These are phyloP conservation scores for Drosophila trapezifrons DNA, from an alignment of 1,140 invertebrate species.

Conservation along the genomic window DNA sequence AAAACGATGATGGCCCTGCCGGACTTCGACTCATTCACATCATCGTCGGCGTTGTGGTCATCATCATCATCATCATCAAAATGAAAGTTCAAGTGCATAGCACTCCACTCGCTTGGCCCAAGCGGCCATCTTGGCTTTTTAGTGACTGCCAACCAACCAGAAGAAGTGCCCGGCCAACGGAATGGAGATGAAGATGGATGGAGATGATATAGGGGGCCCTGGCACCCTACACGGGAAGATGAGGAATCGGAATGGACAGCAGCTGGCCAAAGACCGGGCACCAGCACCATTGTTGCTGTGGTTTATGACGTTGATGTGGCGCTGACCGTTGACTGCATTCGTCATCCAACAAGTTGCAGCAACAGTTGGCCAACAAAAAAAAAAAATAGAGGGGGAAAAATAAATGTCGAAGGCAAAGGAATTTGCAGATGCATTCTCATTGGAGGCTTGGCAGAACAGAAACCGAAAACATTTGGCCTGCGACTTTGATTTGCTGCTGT, in stretches of 20 bases:
- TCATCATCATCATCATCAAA: conserved; percentile 45
- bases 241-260: conserved; percentile 41
- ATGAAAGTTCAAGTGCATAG: conserved; percentile 66
- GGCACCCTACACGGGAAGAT: conserved; percentile 12
- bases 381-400: conserved; percentile 28
- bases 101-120: conserved; percentile 41
- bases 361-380: conserved; percentile 63
- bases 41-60: conserved; percentile 21
- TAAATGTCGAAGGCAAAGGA: conserved; percentile 16
- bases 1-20: too few relatives aligned
- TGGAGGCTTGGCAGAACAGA: conserved; percentile 24
- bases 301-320: conserved; percentile 74
- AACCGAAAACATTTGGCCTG: conserved; percentile 22
- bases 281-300: conserved; percentile 42
- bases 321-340: conserved; percentile 49
- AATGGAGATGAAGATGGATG: conserved; percentile 37
- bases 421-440: conserved; percentile 49
- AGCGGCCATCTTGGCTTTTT: conserved; percentile 74
- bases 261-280: conserved; percentile 4
- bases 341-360: conserved; percentile 76
- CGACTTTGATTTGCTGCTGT: conserved; percentile 51
- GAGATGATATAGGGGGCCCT: conserved; percentile 30
- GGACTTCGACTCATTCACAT: conserved; percentile 37
- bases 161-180: conserved; percentile 39
- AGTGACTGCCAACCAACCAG: conserved; percentile 68